Base-by-base conservation (phyloP, 53 echinoderm and acorn worm species). In the Mesocentrotus franciscanus region DNA sequence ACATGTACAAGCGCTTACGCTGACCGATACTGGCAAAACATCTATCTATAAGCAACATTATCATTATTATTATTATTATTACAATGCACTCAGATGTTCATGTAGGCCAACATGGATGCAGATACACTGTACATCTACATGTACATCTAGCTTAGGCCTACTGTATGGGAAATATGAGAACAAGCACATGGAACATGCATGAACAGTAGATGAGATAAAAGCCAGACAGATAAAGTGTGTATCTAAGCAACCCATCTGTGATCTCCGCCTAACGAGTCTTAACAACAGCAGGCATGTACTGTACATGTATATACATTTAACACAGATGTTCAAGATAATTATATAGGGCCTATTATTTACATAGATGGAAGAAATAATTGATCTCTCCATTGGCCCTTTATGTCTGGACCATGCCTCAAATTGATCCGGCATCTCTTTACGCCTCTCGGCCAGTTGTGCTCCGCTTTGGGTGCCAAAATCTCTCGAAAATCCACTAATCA, bases 291-390 rank as follows among this genome's bases (percentile, higher is more conserved):
- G 22, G 84, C 49, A 55, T 22, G n/a, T n/a, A n/a, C n/a, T n/a
- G n/a, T n/a, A n/a, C n/a, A 49, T 42, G 26, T 10, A 56, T n/a
- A 29, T 74, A 4, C 10, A 74, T 72, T 2, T 26, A 61, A 75
- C 87, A 87, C 87, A 87, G 87, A 87, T 87, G 87, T 87, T 87
- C 56, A 87, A 87, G 87, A 87, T 87, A 56, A 14, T 78, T 4
- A 17, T 36, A 78, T 8, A 5, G 15, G 64, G 16, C 16, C 17
- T 64, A 64, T 64, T 64, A 64, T 64, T 75, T 75, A 10, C 75
- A 75, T 0, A 87, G 27, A 87, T 58, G 57, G 87, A 58, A 32
- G 10, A 58, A 58, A 27, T 18, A 58, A 87, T 87, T 87, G 87
- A 87, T 87, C 29, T 87, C 9, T 87, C n/a, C 81, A 42, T 22